phyloP scores from a whole-genome alignment of 2,888 invertebrate species.

The Eupithecia exiguata region DNA sequence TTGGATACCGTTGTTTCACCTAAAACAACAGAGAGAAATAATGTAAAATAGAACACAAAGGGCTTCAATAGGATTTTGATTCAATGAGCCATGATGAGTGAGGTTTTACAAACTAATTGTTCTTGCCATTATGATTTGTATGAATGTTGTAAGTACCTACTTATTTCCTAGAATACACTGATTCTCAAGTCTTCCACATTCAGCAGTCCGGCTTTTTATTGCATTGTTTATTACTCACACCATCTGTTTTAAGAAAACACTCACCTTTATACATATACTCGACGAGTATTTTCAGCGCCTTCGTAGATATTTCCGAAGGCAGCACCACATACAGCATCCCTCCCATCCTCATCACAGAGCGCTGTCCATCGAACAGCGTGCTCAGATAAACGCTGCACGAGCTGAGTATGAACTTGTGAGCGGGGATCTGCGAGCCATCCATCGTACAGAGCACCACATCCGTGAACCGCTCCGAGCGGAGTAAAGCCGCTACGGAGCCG shows the following conservation, averaged over 20 bases:
- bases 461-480: conserved; percentile 91
- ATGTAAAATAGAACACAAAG: background rate
- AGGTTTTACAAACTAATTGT: background rate
- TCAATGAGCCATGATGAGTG: background rate
- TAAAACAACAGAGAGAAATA: conserved; percentile 44
- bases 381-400: conserved; percentile 87
- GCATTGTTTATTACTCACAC: background rate
- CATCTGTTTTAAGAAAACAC: conserved; percentile 19
- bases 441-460: conserved; percentile 92
- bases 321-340: conserved; percentile 88
- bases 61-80: background rate
- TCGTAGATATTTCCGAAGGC: conserved; percentile 91
- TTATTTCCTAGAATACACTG: too few relatives aligned
- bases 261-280: conserved; percentile 93
- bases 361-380: conserved; percentile 77
- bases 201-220: background rate
- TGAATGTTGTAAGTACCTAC: background rate
- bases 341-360: conserved; percentile 74
- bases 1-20: conserved; percentile 93
- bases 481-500: conserved; percentile 90
- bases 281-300: conserved; percentile 90
- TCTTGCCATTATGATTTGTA: background rate
- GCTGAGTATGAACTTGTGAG: conserved; percentile 92
- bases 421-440: conserved; percentile 91
- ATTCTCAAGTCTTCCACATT: background rate